phyloP scores from a whole-genome alignment of 2,113 vertebrate species.

The Cacatua alba region DNA sequence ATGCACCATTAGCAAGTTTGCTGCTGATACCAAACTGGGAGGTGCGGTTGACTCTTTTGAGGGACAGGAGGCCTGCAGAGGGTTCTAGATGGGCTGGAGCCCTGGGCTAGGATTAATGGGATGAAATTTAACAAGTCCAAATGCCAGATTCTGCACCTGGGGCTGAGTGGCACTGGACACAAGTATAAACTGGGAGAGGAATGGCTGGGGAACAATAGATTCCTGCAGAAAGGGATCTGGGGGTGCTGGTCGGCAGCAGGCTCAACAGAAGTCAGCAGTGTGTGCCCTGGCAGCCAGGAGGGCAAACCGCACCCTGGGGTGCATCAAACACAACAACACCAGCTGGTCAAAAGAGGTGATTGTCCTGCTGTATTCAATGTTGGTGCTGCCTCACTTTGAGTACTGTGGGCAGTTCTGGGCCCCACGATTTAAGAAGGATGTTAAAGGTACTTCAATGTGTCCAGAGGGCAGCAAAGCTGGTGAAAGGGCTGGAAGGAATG shows the following conservation, averaged over 20 bases:
- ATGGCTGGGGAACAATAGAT: neutral
- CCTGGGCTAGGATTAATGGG: neutral
- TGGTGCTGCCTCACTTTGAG: neutral
- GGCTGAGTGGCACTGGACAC: neutral
- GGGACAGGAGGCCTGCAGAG: neutral
- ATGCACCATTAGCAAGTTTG: neutral
- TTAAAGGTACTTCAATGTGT: neutral
- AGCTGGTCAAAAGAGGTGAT: neutral
- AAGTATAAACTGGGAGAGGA: neutral
- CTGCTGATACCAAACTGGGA: neutral
- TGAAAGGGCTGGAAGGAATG: neutral
- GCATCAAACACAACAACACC: neutral
- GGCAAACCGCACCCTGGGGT: neutral
- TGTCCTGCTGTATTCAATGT: neutral
- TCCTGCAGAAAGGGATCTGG: too few relatives aligned
- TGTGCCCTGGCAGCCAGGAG: neutral
- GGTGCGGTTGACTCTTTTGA: neutral
- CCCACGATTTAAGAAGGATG: neutral
- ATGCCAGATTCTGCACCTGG: neutral
- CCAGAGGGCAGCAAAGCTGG: neutral
- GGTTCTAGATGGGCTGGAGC: neutral
- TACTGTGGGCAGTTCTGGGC: neutral
- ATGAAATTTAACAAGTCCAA: neutral
- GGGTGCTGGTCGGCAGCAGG: neutral
- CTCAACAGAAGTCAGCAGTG: neutral